Evolutionary conservation across 2,888 invertebrate species (phyloP).

Genomic region (Drosophila paramelanica): DNA sequence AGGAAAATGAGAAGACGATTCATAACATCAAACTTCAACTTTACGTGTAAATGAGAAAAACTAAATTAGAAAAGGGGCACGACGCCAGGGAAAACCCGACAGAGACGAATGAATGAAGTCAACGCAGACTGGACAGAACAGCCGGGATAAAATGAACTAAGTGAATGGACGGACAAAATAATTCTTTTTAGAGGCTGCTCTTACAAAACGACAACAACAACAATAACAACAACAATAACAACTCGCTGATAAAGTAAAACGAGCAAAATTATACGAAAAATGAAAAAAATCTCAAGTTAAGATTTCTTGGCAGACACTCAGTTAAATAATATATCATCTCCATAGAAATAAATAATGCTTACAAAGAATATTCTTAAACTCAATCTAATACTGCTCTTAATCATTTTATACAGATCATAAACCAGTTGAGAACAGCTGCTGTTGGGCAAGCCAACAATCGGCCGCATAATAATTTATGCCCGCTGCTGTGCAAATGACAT

Average conservation of each 20-base stretch:
- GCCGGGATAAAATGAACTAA: slow-evolving; percentile 23
- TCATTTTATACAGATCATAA: neutral
- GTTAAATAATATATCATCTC: neutral
- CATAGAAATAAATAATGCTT: too few relatives aligned
- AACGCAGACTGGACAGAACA: slow-evolving; percentile 19
- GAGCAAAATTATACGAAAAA: slow-evolving; percentile 18
- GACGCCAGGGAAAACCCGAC: slow-evolving; percentile 47
- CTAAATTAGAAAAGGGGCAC: slow-evolving; percentile 64
- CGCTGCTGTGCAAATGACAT: slow-evolving; percentile 68
- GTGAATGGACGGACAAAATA: slow-evolving; percentile 54
- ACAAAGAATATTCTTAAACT: too few relatives aligned
- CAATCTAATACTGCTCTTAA: neutral
- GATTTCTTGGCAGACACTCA: neutral
- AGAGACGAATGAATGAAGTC: slow-evolving; percentile 75
- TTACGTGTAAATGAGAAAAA: slow-evolving; percentile 68
- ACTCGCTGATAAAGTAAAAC: neutral
- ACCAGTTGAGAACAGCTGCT: slow-evolving; percentile 5
- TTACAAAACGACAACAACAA: slow-evolving; percentile 19
- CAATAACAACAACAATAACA: slow-evolving; percentile 18
- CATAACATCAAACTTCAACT: slow-evolving; percentile 68
- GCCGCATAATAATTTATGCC: slow-evolving; percentile 23
- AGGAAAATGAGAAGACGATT: slow-evolving; percentile 31
- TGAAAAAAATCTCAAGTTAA: neutral
- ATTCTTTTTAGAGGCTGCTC: slow-evolving; percentile 60
- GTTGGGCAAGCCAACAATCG: slow-evolving; percentile 5